A percentile compares a stretch with the other conserved stretches of the same genome.
Evolutionary conservation across 1,140 invertebrate species (phyloP).

Genomic region (Anoplophora glabripennis): DNA sequence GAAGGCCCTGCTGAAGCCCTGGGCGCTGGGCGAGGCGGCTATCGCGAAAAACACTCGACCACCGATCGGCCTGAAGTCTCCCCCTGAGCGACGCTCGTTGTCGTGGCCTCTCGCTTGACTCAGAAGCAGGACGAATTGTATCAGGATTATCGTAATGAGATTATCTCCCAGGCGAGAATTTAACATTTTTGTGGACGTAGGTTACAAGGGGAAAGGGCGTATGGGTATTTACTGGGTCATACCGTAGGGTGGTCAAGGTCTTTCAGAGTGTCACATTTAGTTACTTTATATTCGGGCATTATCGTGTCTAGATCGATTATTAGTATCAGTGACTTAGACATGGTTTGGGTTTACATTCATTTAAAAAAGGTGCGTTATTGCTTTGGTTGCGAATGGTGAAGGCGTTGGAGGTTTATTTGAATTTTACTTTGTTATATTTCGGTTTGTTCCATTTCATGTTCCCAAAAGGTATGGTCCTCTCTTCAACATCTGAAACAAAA

Average conservation of each 20-base stretch:
- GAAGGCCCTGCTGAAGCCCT: slow-evolving; percentile 43
- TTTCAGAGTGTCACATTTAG: slow-evolving; percentile 4
- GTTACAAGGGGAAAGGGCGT: slow-evolving; percentile 20
- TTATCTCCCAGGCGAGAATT: slow-evolving; percentile 19
- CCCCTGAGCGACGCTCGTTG: slow-evolving; percentile 9
- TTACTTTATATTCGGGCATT: slow-evolving; percentile 26
- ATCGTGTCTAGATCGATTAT: slow-evolving; percentile 49
- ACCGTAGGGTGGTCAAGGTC: not conserved
- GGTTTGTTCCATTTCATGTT: slow-evolving; percentile 33
- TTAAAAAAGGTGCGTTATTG: slow-evolving; percentile 20
- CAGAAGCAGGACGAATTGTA: slow-evolving; percentile 25
- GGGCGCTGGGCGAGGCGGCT: slow-evolving; percentile 38
- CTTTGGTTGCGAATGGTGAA: slow-evolving; percentile 19
- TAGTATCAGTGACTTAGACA: slow-evolving; percentile 45
- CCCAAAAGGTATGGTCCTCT: not conserved
- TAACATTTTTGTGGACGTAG: slow-evolving; percentile 29
- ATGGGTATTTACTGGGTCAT: slow-evolving; percentile 14
- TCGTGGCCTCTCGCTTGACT: slow-evolving; percentile 22
- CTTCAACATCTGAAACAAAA: slow-evolving; percentile 28
- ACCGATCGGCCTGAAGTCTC: slow-evolving; percentile 9
- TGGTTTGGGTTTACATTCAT: slow-evolving; percentile 22
- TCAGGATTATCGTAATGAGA: slow-evolving; percentile 28
- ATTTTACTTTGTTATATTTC: slow-evolving; percentile 34
- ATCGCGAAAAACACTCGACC: slow-evolving; percentile 45
- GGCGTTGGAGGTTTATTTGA: slow-evolving; percentile 24